Conservation (phyloP, 2,797 vertebrate genomes). For the Geotrypetes seraphini region DNA sequence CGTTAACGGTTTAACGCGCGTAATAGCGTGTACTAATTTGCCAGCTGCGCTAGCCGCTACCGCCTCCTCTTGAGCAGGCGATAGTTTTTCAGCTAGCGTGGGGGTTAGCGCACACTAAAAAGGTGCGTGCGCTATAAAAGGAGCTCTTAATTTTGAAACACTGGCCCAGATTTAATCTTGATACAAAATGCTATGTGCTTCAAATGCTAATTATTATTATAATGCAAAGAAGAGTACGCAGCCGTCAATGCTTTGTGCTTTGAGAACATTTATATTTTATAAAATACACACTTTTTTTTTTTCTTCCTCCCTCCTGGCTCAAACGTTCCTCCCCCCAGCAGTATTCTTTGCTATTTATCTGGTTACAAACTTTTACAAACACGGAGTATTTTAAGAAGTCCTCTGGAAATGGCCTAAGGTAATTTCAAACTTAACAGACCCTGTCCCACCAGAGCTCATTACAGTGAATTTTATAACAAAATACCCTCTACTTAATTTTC, state of each 20-base stretch:
- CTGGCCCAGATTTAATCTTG: too few species aligned
- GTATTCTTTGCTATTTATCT: slow-evolving; percentile 52
- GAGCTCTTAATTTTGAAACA: too few species aligned
- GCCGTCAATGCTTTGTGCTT: slow-evolving; percentile 15
- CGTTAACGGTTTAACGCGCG: too few species aligned
- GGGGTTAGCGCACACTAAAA: too few species aligned
- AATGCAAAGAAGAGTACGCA: too few species aligned
- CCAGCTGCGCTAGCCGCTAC: too few species aligned
- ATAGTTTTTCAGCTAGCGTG: too few species aligned
- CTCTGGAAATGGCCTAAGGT: slow-evolving; percentile 71
- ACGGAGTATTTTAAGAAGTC: slow-evolving; percentile 59
- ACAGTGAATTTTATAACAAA: slow-evolving; percentile 81
- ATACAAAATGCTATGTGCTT: too few species aligned
- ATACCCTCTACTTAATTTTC: slow-evolving; percentile 77
- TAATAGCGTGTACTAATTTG: too few species aligned
- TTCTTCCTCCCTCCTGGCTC: slow-evolving; percentile 1
- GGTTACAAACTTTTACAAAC: slow-evolving; percentile 64
- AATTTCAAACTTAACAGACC: slow-evolving; percentile 80
- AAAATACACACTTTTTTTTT: slow-evolving; percentile 2
- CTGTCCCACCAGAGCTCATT: slow-evolving; percentile 89
- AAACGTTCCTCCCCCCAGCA: slow-evolving; percentile 16
- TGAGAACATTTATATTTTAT: slow-evolving; percentile 26
- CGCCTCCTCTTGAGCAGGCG: too few species aligned
- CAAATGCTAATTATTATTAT: too few species aligned
- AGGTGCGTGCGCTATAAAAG: too few species aligned